phyloP scores from a whole-genome alignment of 2,888 invertebrate species.

The Nymphalis polychloros region DNA sequence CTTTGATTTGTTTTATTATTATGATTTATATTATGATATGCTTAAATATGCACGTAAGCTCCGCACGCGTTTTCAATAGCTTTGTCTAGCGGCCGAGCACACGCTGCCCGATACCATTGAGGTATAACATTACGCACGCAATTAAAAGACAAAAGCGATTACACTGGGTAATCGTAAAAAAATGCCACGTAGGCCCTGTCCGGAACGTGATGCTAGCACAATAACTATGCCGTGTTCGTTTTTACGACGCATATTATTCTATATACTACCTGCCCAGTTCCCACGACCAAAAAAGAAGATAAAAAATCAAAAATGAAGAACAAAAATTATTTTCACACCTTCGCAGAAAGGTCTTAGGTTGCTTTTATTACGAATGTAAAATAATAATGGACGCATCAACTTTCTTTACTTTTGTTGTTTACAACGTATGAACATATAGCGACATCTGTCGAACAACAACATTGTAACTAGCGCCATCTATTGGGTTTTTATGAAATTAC shows the following conservation, averaged over 20 bases:
- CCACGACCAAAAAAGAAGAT: conserved; percentile 61
- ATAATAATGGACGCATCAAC: conserved; percentile 68
- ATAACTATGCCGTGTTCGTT: conserved; percentile 24
- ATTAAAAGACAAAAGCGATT: conserved; percentile 30
- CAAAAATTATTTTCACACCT: conserved; percentile 80
- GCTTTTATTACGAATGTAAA: conserved; percentile 74
- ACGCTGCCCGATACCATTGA: not conserved
- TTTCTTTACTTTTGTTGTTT: conserved; percentile 52
- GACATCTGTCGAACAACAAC: conserved; percentile 53
- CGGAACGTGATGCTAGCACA: conserved; percentile 40
- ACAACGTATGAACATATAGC: conserved; percentile 38
- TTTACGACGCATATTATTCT: conserved; percentile 53
- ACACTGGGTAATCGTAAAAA: conserved; percentile 29
- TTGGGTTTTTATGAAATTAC: not conserved
- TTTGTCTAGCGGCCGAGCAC: not conserved
- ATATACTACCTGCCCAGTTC: conserved; percentile 63
- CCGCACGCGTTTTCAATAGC: conserved; percentile 3
- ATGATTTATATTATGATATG: not conserved
- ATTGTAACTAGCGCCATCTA: conserved; percentile 43
- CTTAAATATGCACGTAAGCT: not conserved
- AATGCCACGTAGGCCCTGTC: conserved; percentile 41
- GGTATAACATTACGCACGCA: conserved; percentile 11
- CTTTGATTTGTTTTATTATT: no score
- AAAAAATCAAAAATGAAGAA: conserved; percentile 58
- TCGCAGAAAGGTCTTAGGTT: conserved; percentile 68